phyloP scores from a whole-genome alignment of 1,140 invertebrate species.

The Campoletis sonorensis region DNA sequence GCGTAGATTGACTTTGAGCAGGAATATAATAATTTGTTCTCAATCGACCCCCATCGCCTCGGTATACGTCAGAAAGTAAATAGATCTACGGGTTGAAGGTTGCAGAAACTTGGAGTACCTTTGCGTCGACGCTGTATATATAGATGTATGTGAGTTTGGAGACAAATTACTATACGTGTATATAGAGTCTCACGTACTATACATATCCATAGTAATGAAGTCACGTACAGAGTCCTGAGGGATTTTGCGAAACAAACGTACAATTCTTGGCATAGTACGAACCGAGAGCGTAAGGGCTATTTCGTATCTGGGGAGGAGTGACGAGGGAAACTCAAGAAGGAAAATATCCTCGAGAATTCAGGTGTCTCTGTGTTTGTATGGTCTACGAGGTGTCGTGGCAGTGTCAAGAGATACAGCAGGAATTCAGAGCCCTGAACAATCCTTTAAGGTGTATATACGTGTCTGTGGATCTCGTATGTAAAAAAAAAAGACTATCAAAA shows the following conservation, averaged over 20 bases:
- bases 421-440: not conserved
- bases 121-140: not conserved
- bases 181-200: not conserved
- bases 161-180: no score
- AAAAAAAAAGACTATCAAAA: not conserved
- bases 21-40: not conserved
- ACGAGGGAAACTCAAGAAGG: not conserved
- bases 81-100: not conserved
- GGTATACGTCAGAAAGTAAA: not conserved
- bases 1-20: no score
- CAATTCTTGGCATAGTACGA: not conserved
- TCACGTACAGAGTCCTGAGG: constrained; percentile 6
- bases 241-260: not conserved
- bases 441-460: not conserved
- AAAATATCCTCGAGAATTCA: not conserved
- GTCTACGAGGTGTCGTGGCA: not conserved
- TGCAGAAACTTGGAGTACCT: not conserved
- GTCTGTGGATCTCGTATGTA: not conserved
- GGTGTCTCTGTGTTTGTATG: not conserved
- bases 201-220: constrained; percentile 1
- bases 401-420: not conserved
- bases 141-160: not conserved
- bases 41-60: not conserved
- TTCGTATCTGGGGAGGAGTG: not conserved
- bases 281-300: not conserved